Percentiles rank a stretch among this genome's conserved stretches.
These are phyloP conservation scores for Varanus salvator DNA, from an alignment of 2,113 vertebrate genomes.

Conservation along the genomic window DNA sequence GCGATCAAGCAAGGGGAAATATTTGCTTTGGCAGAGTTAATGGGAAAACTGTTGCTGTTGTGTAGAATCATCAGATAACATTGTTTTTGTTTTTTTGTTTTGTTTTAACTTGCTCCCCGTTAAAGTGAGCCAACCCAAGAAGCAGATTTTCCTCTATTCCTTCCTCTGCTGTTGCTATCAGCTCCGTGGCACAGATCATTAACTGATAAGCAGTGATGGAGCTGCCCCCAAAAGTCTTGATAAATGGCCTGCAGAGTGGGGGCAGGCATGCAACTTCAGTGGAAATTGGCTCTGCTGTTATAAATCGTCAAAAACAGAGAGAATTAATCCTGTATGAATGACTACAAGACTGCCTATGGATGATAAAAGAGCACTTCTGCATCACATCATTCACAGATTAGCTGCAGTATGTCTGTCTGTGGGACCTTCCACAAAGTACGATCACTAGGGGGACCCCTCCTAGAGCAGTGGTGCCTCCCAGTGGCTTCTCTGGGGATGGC, in stretches of 20 bases:
- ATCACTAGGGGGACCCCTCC: not conserved
- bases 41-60: conserved; percentile 39
- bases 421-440: not conserved
- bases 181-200: conserved; percentile 38
- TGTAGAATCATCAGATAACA: conserved; percentile 22
- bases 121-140: conserved; percentile 46
- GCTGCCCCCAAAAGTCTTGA: conserved; percentile 52
- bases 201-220: conserved; percentile 47
- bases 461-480: not conserved
- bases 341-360: conserved; percentile 37
- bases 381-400: not conserved
- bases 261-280: not conserved
- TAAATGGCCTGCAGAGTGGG: conserved; percentile 31
- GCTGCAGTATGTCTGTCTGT: not conserved
- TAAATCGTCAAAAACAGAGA: conserved; percentile 50
- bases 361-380: not conserved
- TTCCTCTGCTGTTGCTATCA: conserved; percentile 40
- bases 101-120: conserved; percentile 18
- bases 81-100: not conserved
- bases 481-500: not conserved
- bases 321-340: not conserved
- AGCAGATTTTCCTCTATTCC: conserved; percentile 47
- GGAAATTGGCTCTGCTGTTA: conserved; percentile 32
- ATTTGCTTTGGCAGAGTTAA: conserved; percentile 47
- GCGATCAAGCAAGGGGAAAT: conserved; percentile 47